phyloP scores from a whole-genome alignment of 2,888 invertebrate genomes.

The Hirtodrosophila histrioides region DNA sequence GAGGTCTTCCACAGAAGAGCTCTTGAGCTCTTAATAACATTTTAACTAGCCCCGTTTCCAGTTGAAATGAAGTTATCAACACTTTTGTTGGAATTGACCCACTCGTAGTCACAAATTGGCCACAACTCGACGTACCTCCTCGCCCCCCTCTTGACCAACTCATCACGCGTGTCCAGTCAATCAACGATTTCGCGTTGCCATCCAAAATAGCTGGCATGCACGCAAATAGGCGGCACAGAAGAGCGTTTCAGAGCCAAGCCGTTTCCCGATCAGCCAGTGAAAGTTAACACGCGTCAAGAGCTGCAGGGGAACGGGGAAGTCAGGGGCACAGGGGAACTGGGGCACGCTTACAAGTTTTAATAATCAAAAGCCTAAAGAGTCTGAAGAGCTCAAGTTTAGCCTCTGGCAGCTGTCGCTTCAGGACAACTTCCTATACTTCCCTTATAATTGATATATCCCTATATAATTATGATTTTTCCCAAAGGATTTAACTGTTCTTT shows the following conservation, averaged over 20 bases:
- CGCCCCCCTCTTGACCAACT: neutral
- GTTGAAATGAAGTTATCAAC: conserved; percentile 72
- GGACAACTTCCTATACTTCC: conserved; percentile 10
- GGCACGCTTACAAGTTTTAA: conserved; percentile 7
- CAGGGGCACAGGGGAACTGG: too few relatives aligned
- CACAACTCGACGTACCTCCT: neutral
- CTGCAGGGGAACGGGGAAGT: neutral
- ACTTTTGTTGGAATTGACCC: conserved; percentile 49
- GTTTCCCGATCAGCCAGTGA: conserved; percentile 32
- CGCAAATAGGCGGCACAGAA: conserved; percentile 59
- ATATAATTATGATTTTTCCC: too few relatives aligned
- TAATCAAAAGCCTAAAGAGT: neutral
- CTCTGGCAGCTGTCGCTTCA: neutral
- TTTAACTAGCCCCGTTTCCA: conserved; percentile 62
- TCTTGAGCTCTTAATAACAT: conserved; percentile 40
- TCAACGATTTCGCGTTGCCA: conserved; percentile 48
- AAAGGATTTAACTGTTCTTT: too few relatives aligned
- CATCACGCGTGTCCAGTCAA: conserved; percentile 67
- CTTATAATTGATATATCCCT: neutral
- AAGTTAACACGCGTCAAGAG: conserved; percentile 60
- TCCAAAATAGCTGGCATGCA: conserved; percentile 68
- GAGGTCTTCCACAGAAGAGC: conserved; percentile 44
- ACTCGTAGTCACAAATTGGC: conserved; percentile 24
- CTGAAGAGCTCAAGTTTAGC: neutral
- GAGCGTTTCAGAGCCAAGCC: conserved; percentile 2